Evolutionary conservation across 2,113 vertebrate species (phyloP).

Genomic region (Phalacrocorax aristotelis): DNA sequence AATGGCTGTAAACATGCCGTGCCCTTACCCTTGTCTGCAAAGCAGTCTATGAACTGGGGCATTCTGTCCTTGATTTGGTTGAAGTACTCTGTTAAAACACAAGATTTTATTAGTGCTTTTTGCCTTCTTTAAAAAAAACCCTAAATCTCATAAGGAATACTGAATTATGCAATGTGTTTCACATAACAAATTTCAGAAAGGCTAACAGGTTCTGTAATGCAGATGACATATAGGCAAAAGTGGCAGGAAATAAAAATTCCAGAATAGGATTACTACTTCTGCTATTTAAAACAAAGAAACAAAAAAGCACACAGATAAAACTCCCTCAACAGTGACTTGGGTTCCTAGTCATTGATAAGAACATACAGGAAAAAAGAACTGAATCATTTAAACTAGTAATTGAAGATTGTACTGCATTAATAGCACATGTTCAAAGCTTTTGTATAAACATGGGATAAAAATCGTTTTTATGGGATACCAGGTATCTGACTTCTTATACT

Average conservation of each 20-base stretch:
- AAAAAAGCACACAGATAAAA: not conserved
- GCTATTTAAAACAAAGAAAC: not conserved
- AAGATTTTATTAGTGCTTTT: not conserved
- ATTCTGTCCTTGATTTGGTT: conserved; percentile 88
- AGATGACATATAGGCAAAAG: not conserved
- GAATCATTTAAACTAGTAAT: not conserved
- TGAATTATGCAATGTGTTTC: not conserved
- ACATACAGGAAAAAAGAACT: not conserved
- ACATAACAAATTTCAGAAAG: not conserved
- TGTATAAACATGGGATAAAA: not conserved
- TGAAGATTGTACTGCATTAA: not conserved
- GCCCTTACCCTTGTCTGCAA: conserved; percentile 87
- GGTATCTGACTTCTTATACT: not conserved
- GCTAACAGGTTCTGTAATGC: not conserved
- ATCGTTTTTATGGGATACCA: not conserved
- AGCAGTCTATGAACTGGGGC: conserved; percentile 79
- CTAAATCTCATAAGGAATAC: not conserved
- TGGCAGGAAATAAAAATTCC: not conserved
- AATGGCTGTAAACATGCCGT: not conserved
- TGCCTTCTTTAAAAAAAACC: not conserved
- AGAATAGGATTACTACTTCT: not conserved
- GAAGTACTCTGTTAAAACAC: conserved; percentile 80
- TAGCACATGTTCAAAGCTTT: not conserved
- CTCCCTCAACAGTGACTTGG: not conserved
- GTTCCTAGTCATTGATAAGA: not conserved